Percentiles rank a stretch among this genome's conserved stretches.
Evolutionary conservation across 2,113 vertebrate species (phyloP).

Genomic region (Xyrauchen texanus): DNA sequence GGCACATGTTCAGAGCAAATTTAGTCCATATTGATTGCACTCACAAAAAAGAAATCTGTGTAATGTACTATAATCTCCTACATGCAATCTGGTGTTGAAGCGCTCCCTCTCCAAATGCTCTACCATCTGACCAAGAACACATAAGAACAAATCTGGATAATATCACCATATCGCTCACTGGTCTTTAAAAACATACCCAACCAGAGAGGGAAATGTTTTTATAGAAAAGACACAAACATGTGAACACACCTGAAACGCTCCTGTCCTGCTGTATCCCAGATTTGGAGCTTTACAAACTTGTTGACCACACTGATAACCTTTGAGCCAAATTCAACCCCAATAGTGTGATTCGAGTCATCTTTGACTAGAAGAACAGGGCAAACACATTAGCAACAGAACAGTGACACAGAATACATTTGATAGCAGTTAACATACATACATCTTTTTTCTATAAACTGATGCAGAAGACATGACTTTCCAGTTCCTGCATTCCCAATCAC

Average conservation of each 20-base stretch:
- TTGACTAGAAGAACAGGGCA: conserved; percentile 76
- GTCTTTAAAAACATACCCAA: neutral
- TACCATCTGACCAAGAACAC: neutral
- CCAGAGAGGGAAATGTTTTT: neutral
- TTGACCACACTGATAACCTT: conserved; percentile 90
- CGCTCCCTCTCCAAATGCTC: conserved; percentile 9
- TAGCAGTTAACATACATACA: conserved; percentile 77
- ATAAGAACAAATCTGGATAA: neutral
- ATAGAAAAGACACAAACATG: neutral
- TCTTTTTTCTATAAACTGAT: conserved; percentile 93
- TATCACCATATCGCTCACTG: neutral
- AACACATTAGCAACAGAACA: neutral
- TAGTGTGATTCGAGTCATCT: conserved; percentile 93
- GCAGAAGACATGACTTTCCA: conserved; percentile 84
- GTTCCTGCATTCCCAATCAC: conserved; percentile 93
- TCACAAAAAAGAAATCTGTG: conserved; percentile 13
- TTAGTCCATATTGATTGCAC: neutral
- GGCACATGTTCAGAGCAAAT: conserved; percentile 7
- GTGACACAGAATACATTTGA: neutral
- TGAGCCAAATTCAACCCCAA: conserved; percentile 92
- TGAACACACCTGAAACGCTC: conserved; percentile 85
- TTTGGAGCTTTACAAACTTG: conserved; percentile 92
- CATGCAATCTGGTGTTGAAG: neutral
- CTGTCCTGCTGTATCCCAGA: conserved; percentile 94
- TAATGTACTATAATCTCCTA: conserved; percentile 12